phyloP scores from a whole-genome alignment of 92 coral and sea anemone genomes.

The Pocillopora grandis region DNA sequence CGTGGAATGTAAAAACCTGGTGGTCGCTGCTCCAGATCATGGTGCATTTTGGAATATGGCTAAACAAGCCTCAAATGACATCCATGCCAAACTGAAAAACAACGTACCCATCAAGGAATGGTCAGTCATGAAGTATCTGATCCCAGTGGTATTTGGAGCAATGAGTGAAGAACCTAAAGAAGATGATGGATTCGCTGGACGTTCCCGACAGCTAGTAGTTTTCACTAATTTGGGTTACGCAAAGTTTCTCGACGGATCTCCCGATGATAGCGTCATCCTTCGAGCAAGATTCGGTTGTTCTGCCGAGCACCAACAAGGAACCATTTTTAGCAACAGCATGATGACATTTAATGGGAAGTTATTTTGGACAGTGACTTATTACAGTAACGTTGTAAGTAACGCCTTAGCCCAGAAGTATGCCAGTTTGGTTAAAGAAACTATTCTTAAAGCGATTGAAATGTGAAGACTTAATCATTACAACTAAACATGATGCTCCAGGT shows the following conservation, averaged over 20 bases:
- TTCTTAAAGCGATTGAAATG: background rate
- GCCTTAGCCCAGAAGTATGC: conserved; percentile 21
- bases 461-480: background rate
- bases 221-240: conserved; percentile 14
- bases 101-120: conserved; percentile 1
- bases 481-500: background rate
- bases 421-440: conserved; percentile 10
- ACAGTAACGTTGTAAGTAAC: conserved; percentile 4
- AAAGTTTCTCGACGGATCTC: conserved; percentile 21
- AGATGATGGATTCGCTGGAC: background rate
- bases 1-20: background rate
- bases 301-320: conserved; percentile 10
- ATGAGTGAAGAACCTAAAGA: background rate
- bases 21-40: background rate
- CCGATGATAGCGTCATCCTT: conserved; percentile 12
- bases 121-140: background rate
- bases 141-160: background rate
- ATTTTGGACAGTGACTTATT: conserved; percentile 23
- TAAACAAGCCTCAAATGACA: background rate
- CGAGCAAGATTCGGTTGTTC: conserved; percentile 16
- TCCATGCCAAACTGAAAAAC: conserved; percentile 3
- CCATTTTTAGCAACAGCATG: conserved; percentile 9
- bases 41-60: conserved; percentile 13
- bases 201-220: background rate
- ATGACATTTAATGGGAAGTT: conserved; percentile 15